Base-by-base conservation (phyloP, 2,888 invertebrate species). In the Aphrophora alni region DNA sequence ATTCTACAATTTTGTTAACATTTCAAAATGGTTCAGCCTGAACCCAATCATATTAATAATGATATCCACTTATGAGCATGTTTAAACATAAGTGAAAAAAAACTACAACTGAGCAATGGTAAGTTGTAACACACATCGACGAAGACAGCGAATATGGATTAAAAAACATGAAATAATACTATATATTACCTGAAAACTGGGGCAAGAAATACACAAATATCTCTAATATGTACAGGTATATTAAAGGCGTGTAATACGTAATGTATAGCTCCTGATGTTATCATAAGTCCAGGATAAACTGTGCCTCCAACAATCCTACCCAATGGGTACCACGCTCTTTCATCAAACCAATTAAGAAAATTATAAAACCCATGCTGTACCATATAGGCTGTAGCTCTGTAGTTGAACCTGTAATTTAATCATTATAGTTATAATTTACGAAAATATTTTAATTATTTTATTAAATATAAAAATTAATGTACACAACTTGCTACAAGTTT, bases 311-410 rank as follows among this genome's bases (percentile, higher is more conserved):
- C 99, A 86, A 99, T 99, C 84, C 99, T 93, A 0, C 99, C 98
- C 78, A 99, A 90, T 0, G 99, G 99, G 88, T 99, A 99, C 99
- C 99, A 99, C 77, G 99, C 99, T 86, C 99, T 91, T 88, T 99
- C 99, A 89, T 99, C 99, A 88, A 99, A 99, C 99, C 99, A 99
- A 89, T 99, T 99, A 83, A 99, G 90, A 89, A 99, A 99, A 88
- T 99, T 97, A 89, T 99, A 99, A 89, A 97, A 99, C 38, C 98
- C 99, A 95, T 99, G 96, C 88, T 98, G 93, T 28, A 99, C 99
- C 99, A 99, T 99, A 88, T 98, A 97, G 24, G 98, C 98, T 8
- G 99, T 99, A 0, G 99, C 95, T 87, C 99, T 93, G 89, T 99
- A 99, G 90, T 99, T 99, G 89, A 99, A 99, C 97, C 97, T 97